Conservation (phyloP, 2,113 vertebrate genomes). For the Accipiter cooperii region DNA sequence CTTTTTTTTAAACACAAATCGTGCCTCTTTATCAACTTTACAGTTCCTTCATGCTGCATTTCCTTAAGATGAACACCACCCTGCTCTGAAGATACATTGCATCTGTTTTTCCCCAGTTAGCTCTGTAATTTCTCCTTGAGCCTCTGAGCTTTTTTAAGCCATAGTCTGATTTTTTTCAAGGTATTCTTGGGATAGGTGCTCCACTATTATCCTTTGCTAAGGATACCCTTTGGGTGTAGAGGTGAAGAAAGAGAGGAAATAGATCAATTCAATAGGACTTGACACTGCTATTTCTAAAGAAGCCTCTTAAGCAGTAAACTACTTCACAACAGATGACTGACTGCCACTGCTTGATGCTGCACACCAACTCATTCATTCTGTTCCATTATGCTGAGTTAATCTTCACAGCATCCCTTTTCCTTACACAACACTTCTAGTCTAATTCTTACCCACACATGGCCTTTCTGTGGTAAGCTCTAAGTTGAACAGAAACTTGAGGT, state of each 20-base stretch:
- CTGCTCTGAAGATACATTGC: neutral
- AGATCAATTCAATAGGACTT: neutral
- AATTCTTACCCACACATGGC: neutral
- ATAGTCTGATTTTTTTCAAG: neutral
- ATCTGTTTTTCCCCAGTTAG: neutral
- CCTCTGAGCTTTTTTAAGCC: neutral
- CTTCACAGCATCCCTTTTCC: neutral
- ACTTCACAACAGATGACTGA: neutral
- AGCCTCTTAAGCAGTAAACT: neutral
- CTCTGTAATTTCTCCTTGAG: neutral
- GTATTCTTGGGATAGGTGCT: neutral
- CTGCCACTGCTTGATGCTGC: neutral
- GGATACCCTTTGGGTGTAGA: neutral
- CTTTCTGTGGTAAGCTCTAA: neutral
- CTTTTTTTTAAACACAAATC: neutral
- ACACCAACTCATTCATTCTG: neutral
- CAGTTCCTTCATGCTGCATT: neutral
- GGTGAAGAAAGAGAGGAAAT: neutral
- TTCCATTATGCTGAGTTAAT: neutral
- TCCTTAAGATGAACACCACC: neutral
- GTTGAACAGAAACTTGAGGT: neutral
- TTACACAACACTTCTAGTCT: neutral
- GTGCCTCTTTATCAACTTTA: neutral
- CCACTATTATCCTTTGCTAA: neutral
- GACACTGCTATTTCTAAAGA: neutral